Base-by-base conservation (phyloP, 2,888 invertebrate species). In the Celastrina argiolus region DNA sequence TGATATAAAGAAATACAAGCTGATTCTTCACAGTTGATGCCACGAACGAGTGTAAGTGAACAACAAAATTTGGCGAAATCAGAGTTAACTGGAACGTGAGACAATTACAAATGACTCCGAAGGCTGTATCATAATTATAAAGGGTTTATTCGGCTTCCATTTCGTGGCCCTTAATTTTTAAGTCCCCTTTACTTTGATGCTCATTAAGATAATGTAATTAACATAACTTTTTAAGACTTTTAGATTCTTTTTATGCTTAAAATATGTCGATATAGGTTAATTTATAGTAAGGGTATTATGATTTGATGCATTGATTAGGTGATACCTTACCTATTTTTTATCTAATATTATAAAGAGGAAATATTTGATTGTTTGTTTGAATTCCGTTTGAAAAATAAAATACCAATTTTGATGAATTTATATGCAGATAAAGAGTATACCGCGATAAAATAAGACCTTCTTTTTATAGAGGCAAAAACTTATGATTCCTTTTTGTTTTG, bases 51-150 rank as follows among this genome's bases (percentile, higher is more conserved):
- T 51, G 22, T 10, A 51, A 51, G 51, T 26, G 26, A 51, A 51
- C 22, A 51, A 26, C 51, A 10, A 18, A 51, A 51, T 51, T 51
- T 51, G 0, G 51, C 22, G 51, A 51, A 51, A 51, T 51, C 51
- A 51, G 51, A 51, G 22, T 16, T 22, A 22, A 26, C 51, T 6
- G 51, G 26, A 51, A 51, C 51, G 51, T 51, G 51, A 51, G 12
- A 51, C 51, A 26, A 12, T 51, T 51, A 51, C 22, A 51, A 51
- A 51, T 22, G 22, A 51, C 51, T 51, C 22, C 4, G 22, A 51
- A 45, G 51, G 51, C 51, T 26, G 51, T 51, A 51, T 51, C 51
- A 51, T 51, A 51, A 51, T 26, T 26, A 51, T 51, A 51, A 51
- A 51, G 51, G 51, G 51, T 51, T 45, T 26, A 51, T 10, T 51